Conservation (phyloP, 2,113 vertebrate genomes). For the Chauna torquata region DNA sequence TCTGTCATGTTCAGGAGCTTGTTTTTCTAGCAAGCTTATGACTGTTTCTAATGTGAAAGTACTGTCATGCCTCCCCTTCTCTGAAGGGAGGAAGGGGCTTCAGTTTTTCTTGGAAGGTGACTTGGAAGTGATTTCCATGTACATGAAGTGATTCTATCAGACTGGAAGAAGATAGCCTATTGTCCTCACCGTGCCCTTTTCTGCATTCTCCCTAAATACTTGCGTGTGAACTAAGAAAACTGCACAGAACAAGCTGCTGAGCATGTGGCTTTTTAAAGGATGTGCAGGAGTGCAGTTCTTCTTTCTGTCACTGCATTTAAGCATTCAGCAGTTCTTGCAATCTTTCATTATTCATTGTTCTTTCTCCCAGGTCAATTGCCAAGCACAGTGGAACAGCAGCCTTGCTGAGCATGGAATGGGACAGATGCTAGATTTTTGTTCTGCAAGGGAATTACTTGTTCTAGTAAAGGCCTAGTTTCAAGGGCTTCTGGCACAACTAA, state of each 20-base stretch:
- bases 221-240: not conserved
- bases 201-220: not conserved
- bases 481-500: not conserved
- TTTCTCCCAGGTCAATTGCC: not conserved
- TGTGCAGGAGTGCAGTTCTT: not conserved
- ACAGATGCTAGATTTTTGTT: not conserved
- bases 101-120: not conserved
- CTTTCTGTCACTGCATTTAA: slow-evolving; percentile 21
- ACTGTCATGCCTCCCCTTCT: not conserved
- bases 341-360: slow-evolving; percentile 22
- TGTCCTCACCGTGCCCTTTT: not conserved
- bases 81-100: not conserved
- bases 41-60: not conserved
- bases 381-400: not conserved
- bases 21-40: not conserved
- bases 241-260: not conserved
- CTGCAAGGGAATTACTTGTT: not conserved
- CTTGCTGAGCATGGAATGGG: not conserved
- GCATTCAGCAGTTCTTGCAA: not conserved
- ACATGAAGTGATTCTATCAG: not conserved
- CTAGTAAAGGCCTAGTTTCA: not conserved
- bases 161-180: not conserved
- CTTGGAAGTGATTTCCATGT: not conserved
- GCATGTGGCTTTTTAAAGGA: not conserved
- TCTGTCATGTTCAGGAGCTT: not conserved